Base-by-base conservation (phyloP, 2,113 vertebrate genomes). In the Catagonus wagneri region DNA sequence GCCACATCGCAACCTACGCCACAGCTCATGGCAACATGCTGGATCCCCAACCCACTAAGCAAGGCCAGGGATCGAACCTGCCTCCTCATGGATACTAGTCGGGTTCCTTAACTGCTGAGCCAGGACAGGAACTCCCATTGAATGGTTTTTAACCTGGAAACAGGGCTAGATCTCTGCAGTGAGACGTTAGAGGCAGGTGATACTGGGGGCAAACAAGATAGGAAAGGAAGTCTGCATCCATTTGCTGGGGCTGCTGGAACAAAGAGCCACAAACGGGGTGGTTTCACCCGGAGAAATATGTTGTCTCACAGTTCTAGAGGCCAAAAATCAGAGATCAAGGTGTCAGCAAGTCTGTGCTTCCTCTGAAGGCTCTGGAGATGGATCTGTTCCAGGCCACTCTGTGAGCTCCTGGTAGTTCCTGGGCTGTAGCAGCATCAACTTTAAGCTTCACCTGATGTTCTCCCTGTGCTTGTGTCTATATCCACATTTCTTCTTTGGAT, bases 251-350 rank as follows among this genome's bases (percentile, higher is more conserved):
- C 39, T 4, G n/a, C 23, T 29, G 22, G 66, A 71, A 60, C 16
- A 78, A 78, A 86, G 54, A 17, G 14, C 13, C 74, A 44, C n/a
- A 90, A 9, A 52, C 39, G 12, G 6, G 72, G 44, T 29, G 34
- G 34, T 2, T 60, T 81, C 60, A 92, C 54, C 39, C 34, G 36
- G 16, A 95, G 90, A 66, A 71, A 39, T 29, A 8, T 7, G 7
- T 22, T 78, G 54, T 32, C 80, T 92, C 81, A 84, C 61, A 66
- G 34, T 84, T 95, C 66, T 87, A 27, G 65, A 84, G 90, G 44
- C 34, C 65, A 75, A 60, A 75, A 32, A 22, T 69, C 52, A 14
- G 58, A 68, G 88, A 54, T 52, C 5, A 29, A 78, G 29, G 19
- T 71, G 3, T 39, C 0, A 0, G 19, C 27, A 56, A 63, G 27